Evolutionary conservation across 2,113 vertebrate species (phyloP).

Genomic region (Columba livia): DNA sequence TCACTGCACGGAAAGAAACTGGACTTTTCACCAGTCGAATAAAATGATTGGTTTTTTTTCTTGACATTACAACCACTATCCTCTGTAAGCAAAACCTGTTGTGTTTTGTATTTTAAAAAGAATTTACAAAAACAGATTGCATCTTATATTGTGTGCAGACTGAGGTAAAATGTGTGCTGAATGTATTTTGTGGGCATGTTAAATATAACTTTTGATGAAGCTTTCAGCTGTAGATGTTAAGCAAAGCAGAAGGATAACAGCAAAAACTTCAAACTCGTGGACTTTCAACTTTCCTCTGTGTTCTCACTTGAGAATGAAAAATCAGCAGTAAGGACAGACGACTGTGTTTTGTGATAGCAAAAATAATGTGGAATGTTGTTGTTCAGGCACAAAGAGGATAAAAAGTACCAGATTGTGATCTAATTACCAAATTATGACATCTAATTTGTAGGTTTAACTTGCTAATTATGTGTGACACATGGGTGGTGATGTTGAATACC

Average conservation of each 20-base stretch:
- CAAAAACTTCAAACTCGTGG: background rate
- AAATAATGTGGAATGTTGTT: background rate
- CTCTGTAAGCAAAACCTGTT: background rate
- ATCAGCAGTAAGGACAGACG: background rate
- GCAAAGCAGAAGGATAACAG: background rate
- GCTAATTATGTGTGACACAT: slow-evolving; percentile 58
- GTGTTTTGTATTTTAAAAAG: background rate
- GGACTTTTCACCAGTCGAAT: background rate
- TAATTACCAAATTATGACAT: slow-evolving; percentile 57
- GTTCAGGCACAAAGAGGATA: slow-evolving; percentile 16
- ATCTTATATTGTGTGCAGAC: background rate
- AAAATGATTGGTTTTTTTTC: background rate
- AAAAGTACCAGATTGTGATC: slow-evolving; percentile 44
- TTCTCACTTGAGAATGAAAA: background rate
- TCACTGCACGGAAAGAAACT: background rate
- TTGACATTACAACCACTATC: background rate
- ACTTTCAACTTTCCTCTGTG: background rate
- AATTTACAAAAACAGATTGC: background rate
- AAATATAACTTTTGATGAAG: background rate
- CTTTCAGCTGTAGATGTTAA: background rate
- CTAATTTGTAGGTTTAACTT: slow-evolving; percentile 65
- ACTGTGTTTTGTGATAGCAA: background rate
- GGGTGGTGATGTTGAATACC: slow-evolving; percentile 37
- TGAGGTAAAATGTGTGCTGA: background rate
- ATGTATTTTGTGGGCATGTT: background rate